Base-by-base conservation (phyloP, 92 coral and sea anemone species). In the Palythoa grandiflora region DNA sequence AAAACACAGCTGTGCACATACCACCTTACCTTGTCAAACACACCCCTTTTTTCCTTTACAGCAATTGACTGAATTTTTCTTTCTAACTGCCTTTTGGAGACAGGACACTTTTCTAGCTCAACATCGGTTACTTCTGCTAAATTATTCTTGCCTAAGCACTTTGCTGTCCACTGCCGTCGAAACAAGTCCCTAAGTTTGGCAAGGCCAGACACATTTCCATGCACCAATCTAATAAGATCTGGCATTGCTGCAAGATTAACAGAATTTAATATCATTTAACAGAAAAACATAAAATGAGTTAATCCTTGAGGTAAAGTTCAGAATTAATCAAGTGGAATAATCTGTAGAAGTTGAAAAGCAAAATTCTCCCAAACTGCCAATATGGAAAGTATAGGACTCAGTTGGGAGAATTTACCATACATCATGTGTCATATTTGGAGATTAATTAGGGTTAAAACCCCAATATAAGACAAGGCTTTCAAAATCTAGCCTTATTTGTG, bases 51-150 rank as follows among this genome's bases (percentile, higher is more conserved):
- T 88, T 97, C 98, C 83, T 97, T 97, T 54, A 83, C 86, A 16
- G 99, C 99, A 75, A 97, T 95, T 14, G 88, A 77, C 68, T 93
- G 92, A 48, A 97, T 97, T 84, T 94, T 94, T 38, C 86, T 87
- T 84, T 95, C 96, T 16, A 97, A 88, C 73, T 97, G 98, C 2
- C 99, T 94, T 89, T 94, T 97, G 14, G 99, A 97, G 40, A 97
- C 90, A 14, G 93, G 93, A 36, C 98, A 92, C 70, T 92, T 94
- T 38, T 93, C 91, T 75, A 94, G 87, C 38, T 88, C 91, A 5
- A 89, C 91, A 54, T 93, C 95, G 17, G 91, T 75, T 19, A 89
- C 90, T 36, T 93, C 95, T 17, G 91, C 61, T 19, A 87, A 20
- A 20, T 86, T 39, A 50, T 83, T 87, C 59, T 87, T 84, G 14